These are phyloP conservation scores for Acestrorhynchus altus DNA, from an alignment of 2,797 vertebrate genomes.

Conservation along the genomic window DNA sequence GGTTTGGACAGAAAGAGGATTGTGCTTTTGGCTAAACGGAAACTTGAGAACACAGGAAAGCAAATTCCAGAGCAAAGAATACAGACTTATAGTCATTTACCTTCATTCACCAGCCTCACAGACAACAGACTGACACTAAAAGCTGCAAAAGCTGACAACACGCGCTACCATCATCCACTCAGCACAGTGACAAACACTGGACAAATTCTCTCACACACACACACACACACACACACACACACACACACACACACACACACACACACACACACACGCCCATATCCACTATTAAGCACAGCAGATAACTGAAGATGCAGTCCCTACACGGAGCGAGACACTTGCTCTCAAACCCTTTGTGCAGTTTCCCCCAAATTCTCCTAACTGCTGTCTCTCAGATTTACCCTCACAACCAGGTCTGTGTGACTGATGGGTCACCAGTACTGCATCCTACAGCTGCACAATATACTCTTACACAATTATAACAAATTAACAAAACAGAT, in stretches of 20 bases:
- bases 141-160: conserved; percentile 33
- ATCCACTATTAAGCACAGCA: conserved; percentile 35
- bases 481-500: neutral
- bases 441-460: neutral
- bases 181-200: conserved; percentile 12
- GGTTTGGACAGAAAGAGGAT: neutral
- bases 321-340: conserved; percentile 32
- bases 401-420: neutral
- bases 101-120: conserved; percentile 53
- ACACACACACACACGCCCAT: conserved; percentile 17
- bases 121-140: conserved; percentile 31
- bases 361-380: neutral
- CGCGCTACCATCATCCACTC: conserved; percentile 13
- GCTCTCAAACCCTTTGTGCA: conserved; percentile 4
- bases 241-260: conserved; percentile 38
- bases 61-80: conserved; percentile 16
- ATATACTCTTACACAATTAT: neutral
- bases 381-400: neutral
- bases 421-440: neutral
- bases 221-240: conserved; percentile 15
- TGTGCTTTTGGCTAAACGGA: neutral
- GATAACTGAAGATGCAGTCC: conserved; percentile 57
- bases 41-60: conserved; percentile 9
- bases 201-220: conserved; percentile 4
- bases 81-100: neutral